These are phyloP conservation scores for Rhipidura dahli DNA, from an alignment of 2,113 vertebrate genomes.

Conservation along the genomic window DNA sequence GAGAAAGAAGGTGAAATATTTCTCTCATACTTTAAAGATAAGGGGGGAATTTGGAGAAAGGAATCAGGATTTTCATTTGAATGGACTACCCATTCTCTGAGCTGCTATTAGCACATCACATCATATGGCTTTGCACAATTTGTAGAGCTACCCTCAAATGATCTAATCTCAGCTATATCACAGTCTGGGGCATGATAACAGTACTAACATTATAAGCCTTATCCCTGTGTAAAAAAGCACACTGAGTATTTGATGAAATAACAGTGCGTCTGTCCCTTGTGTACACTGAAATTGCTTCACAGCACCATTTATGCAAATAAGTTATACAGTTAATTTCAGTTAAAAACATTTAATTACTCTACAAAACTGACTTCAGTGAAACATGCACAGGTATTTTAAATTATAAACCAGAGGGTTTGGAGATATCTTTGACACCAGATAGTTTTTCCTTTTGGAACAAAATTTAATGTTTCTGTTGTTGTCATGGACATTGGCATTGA, in stretches of 20 bases:
- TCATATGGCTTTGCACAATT: neutral
- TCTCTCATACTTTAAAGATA: neutral
- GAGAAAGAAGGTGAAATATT: neutral
- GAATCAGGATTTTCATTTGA: neutral
- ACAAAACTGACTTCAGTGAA: constrained; percentile 2
- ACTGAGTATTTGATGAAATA: constrained; percentile 41
- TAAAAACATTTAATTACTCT: constrained; percentile 63
- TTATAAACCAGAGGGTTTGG: constrained; percentile 20
- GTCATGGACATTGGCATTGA: neutral
- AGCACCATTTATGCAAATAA: constrained; percentile 61
- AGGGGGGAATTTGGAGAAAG: neutral
- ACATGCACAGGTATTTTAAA: constrained; percentile 34
- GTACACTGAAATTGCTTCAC: constrained; percentile 52
- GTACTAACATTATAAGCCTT: constrained; percentile 14
- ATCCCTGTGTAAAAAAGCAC: constrained; percentile 12
- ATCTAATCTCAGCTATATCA: neutral
- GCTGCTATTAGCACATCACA: neutral
- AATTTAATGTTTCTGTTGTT: neutral
- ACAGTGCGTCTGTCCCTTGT: constrained; percentile 14
- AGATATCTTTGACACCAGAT: neutral
- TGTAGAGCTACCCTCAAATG: neutral
- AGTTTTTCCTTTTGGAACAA: neutral
- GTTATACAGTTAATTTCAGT: constrained; percentile 54
- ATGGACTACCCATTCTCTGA: neutral
- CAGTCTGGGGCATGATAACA: neutral